Conservation (phyloP, 1,140 invertebrate species). For the Trachelipus rathkii region DNA sequence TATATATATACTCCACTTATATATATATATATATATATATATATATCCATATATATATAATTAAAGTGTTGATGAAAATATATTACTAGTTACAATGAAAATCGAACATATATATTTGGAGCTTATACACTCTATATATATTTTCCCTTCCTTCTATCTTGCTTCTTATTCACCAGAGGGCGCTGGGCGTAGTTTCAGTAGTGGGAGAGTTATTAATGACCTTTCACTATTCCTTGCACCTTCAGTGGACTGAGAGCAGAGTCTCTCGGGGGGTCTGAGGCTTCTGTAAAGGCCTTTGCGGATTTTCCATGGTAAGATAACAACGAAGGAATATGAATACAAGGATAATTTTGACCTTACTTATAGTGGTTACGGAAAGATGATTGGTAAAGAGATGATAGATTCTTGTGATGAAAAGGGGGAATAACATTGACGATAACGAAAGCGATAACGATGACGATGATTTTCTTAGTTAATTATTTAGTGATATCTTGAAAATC, state of each 20-base stretch:
- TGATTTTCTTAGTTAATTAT: neutral
- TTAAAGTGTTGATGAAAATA: neutral
- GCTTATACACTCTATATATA: neutral
- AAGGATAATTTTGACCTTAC: neutral
- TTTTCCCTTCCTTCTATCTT: neutral
- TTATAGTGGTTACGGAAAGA: neutral
- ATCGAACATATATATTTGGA: neutral
- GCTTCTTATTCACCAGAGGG: neutral
- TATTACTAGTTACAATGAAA: neutral
- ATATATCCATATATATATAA: neutral
- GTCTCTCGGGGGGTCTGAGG: neutral
- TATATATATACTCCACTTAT: neutral
- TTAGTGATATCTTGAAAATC: neutral
- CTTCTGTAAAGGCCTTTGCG: neutral
- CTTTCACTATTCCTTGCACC: neutral
- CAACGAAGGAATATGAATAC: neutral
- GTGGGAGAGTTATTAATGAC: slow-evolving; percentile 6
- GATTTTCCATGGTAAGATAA: neutral
- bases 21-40: neutral
- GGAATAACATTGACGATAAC: neutral
- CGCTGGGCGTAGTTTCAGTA: slow-evolving; percentile 4
- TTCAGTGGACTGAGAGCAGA: neutral
- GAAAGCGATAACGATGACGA: neutral
- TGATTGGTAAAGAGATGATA: neutral
- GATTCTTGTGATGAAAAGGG: no score